Conservation (phyloP, 2,113 vertebrate genomes). For the Cavia aperea region DNA sequence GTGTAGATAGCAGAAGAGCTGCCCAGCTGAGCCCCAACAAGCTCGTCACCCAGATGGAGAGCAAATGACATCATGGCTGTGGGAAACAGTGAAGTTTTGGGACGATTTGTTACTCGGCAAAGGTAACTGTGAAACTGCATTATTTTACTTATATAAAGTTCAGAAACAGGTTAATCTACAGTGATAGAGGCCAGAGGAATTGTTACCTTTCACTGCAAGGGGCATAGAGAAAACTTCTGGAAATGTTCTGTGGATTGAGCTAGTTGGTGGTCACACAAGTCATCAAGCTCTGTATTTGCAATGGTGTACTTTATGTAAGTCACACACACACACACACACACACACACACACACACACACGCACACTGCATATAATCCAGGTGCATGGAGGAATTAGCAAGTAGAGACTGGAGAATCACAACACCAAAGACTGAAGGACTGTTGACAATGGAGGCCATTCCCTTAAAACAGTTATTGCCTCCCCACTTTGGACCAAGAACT, state of each 20-base stretch:
- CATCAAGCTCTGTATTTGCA: neutral
- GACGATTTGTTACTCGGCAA: neutral
- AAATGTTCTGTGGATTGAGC: neutral
- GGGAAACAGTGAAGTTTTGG: neutral
- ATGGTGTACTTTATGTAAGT: neutral
- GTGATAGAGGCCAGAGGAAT: neutral
- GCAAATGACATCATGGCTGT: neutral
- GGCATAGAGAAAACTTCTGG: neutral
- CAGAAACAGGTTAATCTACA: neutral
- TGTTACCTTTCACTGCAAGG: neutral
- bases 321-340: too few species aligned
- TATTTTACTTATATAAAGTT: conserved; percentile 20
- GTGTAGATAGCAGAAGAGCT: neutral
- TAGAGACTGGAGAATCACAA: neutral
- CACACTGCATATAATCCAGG: neutral
- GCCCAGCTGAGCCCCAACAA: neutral
- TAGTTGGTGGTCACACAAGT: neutral
- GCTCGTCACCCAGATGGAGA: neutral
- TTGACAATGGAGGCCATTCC: neutral
- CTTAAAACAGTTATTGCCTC: neutral
- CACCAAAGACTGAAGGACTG: neutral
- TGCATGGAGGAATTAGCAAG: too few species aligned
- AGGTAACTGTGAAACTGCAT: neutral
- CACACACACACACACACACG: neutral
- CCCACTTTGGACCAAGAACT: neutral